Conservation (phyloP, 2,797 vertebrate genomes). For the Chaetophractus vellerosus region DNA sequence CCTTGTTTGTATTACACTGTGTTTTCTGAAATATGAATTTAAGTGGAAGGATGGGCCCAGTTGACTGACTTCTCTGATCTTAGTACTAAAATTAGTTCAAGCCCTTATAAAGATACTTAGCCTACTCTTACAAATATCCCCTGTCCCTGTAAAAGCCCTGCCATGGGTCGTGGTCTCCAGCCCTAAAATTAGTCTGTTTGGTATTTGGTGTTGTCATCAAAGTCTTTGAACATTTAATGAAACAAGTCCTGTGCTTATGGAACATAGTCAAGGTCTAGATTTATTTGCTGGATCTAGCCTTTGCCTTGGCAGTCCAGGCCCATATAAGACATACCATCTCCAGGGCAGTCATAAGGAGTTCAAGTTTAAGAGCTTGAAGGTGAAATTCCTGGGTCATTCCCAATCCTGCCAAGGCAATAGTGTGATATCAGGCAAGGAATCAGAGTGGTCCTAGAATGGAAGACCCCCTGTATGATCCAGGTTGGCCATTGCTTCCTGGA, state of each 20-base stretch:
- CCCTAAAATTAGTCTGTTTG: not conserved
- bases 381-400: not conserved
- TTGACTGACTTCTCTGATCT: not conserved
- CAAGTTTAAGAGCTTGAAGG: not conserved
- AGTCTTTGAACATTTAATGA: not conserved
- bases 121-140: not conserved
- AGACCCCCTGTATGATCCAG: not conserved
- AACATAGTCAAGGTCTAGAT: not conserved
- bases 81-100: not conserved
- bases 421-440: not conserved
- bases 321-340: not conserved
- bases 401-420: not conserved
- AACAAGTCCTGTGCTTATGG: not conserved
- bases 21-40: slow-evolving; percentile 36
- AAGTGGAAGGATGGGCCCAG: not conserved
- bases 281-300: not conserved
- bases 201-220: not conserved
- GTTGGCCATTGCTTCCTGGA: not conserved
- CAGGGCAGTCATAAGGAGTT: not conserved
- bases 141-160: not conserved
- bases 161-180: not conserved
- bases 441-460: not conserved
- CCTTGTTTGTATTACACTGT: not conserved
- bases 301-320: not conserved
- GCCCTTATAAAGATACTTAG: not conserved